These are phyloP conservation scores for Polylopha cassiicola DNA, from an alignment of 2,888 invertebrate genomes.

Conservation along the genomic window DNA sequence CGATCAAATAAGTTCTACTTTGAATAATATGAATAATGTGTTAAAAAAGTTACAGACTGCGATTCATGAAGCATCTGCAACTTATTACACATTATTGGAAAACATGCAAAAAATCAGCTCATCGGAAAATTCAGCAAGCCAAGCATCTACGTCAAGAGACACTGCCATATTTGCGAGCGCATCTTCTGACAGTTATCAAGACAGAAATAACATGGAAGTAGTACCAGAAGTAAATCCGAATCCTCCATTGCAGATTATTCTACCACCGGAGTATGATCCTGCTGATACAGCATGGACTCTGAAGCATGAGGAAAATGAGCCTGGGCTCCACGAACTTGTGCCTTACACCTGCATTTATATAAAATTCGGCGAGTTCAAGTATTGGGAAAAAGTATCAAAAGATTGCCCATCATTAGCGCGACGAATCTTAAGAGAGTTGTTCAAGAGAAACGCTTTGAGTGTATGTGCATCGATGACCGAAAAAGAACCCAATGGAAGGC, in stretches of 20 bases:
- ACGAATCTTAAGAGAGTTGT: slow-evolving; percentile 17
- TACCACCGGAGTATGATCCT: slow-evolving; percentile 11
- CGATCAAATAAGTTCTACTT: slow-evolving; percentile 8
- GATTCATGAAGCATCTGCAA: slow-evolving; percentile 3
- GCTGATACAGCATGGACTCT: slow-evolving; percentile 7
- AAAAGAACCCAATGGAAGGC: slow-evolving; percentile 12
- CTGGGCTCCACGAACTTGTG: slow-evolving; percentile 16
- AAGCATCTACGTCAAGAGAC: slow-evolving; percentile 5
- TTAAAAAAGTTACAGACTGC: slow-evolving; percentile 8
- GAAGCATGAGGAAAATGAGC: slow-evolving; percentile 3
- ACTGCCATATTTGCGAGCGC: neutral
- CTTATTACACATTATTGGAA: slow-evolving; percentile 7
- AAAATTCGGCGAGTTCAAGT: slow-evolving; percentile 6
- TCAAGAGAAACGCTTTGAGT: slow-evolving; percentile 21
- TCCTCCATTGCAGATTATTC: neutral
- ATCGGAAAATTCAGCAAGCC: slow-evolving; percentile 5
- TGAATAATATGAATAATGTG: slow-evolving; percentile 3
- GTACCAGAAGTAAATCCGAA: slow-evolving; percentile 4
- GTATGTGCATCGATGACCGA: slow-evolving; percentile 19
- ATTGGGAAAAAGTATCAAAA: slow-evolving; percentile 14
- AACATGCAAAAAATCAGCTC: slow-evolving; percentile 3
- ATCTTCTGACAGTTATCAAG: slow-evolving; percentile 2
- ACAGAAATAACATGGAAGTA: slow-evolving; percentile 4
- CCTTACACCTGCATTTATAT: slow-evolving; percentile 12
- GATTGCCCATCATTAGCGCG: slow-evolving; percentile 19